Base-by-base conservation (phyloP, 2,113 vertebrate species). In the Syrrhaptes paradoxus region DNA sequence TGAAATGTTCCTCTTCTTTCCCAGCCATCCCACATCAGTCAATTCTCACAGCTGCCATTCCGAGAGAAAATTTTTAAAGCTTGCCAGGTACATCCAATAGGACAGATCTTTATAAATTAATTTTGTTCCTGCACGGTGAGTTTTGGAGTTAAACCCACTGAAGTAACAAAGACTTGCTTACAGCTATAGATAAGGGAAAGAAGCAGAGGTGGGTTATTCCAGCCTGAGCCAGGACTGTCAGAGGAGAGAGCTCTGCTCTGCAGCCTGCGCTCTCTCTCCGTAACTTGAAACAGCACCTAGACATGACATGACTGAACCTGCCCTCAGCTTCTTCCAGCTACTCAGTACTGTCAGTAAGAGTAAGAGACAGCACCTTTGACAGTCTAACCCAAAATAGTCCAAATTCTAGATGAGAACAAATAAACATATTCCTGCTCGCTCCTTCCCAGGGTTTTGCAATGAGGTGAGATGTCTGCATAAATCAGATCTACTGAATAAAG, bases 271-370 rank as follows among this genome's bases (percentile, higher is more conserved):
- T 17, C 43, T 26, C 19, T 13, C 48, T 66, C 51, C 2, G 0
- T 4, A 24, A 9, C 48, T 46, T 36, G 57, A 55, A 88, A 43
- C 29, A 59, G 12, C 4, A 4, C 54, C 49, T 13, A 9, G 45
- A 57, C 2, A 0, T 15, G 20, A 8, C 38, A 58, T 0, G 0
- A 9, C 18, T 78, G 74, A 61, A 68, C 41, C 45, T 57, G 66
- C 10, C 70, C 52, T 76, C 63, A n/a, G 45, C 62, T 59, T 25
- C 55, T 43, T 43, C 15, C 65, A 67, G 58, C n/a, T 58, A 8
- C 46, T 71, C 70, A 9, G 10, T 17, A 14, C 34, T 46, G 21
- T 10, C 20, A 5, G 41, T 41, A 41, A 82, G 31, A 5, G 41
- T 41, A 41, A 82, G 31, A 65, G 10, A 34, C 48, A 74, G 28